These are phyloP conservation scores for Cacatua alba DNA, from an alignment of 2,113 vertebrate species.

Conservation along the genomic window DNA sequence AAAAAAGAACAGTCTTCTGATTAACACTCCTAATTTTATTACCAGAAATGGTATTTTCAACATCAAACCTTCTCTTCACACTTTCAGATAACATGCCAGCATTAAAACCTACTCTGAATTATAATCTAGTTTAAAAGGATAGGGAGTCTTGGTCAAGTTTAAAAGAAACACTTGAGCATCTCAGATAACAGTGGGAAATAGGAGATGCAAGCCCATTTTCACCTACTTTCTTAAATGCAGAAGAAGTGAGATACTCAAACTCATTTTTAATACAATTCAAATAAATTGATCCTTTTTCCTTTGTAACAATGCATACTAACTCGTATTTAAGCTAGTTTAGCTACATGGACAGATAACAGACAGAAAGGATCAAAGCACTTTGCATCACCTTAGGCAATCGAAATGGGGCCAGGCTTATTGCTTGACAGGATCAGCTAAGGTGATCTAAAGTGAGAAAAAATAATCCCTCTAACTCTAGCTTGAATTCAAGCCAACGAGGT, in stretches of 20 bases:
- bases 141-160: background rate
- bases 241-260: background rate
- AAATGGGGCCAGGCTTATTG: background rate
- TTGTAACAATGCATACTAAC: background rate
- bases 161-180: background rate
- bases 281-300: background rate
- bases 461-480: background rate
- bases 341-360: background rate
- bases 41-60: background rate
- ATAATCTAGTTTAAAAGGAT: background rate
- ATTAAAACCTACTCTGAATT: background rate
- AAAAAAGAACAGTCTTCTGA: background rate
- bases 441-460: background rate
- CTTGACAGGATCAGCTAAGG: background rate
- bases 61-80: background rate
- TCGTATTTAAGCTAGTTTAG: background rate
- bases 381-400: background rate
- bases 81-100: background rate
- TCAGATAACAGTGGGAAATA: fast-evolving
- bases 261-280: background rate
- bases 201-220: background rate
- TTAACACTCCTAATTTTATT: background rate
- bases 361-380: background rate
- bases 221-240: background rate
- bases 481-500: background rate